These are phyloP conservation scores for Catharus bicknelli DNA, from an alignment of 2,113 vertebrate genomes.

Conservation along the genomic window DNA sequence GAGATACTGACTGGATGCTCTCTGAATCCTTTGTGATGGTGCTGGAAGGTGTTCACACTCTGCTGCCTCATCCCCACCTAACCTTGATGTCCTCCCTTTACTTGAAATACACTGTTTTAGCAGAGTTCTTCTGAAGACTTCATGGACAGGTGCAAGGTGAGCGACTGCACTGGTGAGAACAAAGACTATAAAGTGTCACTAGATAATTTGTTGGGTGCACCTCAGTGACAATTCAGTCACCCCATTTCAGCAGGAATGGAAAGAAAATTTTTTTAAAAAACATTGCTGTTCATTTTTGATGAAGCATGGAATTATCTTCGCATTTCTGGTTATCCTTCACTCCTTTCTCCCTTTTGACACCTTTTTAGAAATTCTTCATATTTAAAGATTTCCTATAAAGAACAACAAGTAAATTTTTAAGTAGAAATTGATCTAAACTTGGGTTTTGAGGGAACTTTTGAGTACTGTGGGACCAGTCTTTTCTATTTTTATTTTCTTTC, in stretches of 20 bases:
- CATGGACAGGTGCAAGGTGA: accelerated
- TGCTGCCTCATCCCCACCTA: background rate
- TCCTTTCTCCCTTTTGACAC: background rate
- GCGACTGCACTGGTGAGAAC: background rate
- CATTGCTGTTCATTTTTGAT: background rate
- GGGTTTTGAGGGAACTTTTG: background rate
- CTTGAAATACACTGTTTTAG: background rate
- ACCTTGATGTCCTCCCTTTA: background rate
- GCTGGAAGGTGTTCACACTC: background rate
- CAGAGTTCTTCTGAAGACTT: background rate
- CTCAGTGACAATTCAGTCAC: background rate
- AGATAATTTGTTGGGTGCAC: background rate
- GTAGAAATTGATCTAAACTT: background rate
- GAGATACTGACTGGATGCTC: background rate
- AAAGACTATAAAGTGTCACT: background rate
- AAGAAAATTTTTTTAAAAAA: background rate
- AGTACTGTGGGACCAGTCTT: background rate
- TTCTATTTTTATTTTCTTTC: background rate
- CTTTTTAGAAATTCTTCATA: background rate
- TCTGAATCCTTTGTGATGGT: accelerated
- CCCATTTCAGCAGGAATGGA: background rate
- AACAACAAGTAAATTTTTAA: background rate
- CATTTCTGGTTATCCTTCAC: background rate
- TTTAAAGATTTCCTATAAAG: background rate
- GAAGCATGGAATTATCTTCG: background rate